Conservation (phyloP, 2,113 vertebrate genomes). For the Myotis yumanensis region DNA sequence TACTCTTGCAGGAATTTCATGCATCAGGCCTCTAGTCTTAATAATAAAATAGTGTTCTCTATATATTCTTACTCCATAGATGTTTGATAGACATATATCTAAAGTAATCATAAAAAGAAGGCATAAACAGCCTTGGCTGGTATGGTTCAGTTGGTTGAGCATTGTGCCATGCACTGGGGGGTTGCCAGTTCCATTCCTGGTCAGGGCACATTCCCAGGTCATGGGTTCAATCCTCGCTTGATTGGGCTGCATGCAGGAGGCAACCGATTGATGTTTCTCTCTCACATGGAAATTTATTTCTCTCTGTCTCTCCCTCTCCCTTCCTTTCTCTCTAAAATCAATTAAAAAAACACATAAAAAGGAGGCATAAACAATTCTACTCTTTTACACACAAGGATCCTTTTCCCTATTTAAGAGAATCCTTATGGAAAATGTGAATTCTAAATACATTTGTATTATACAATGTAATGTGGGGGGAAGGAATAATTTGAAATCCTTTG, state of each 20-base stretch:
- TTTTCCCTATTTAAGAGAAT: background rate
- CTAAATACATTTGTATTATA: background rate
- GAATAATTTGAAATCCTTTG: background rate
- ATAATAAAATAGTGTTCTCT: background rate
- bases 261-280: background rate
- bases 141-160: too few relatives aligned
- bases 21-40: background rate
- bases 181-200: too few relatives aligned
- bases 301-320: background rate
- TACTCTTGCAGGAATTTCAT: too few relatives aligned
- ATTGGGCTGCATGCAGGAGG: background rate
- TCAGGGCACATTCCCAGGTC: background rate
- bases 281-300: background rate
- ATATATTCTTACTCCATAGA: background rate
- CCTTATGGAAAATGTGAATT: background rate
- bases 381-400: background rate
- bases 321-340: background rate
- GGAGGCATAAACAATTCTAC: background rate
- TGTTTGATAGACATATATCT: background rate
- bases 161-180: too few relatives aligned
- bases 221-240: background rate
- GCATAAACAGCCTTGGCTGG: too few relatives aligned
- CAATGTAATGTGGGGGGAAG: background rate
- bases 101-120: background rate
- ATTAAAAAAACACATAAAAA: background rate